Evolutionary conservation across 2,888 invertebrate genomes (phyloP).

Genomic region (Glaucopsyche alexis): DNA sequence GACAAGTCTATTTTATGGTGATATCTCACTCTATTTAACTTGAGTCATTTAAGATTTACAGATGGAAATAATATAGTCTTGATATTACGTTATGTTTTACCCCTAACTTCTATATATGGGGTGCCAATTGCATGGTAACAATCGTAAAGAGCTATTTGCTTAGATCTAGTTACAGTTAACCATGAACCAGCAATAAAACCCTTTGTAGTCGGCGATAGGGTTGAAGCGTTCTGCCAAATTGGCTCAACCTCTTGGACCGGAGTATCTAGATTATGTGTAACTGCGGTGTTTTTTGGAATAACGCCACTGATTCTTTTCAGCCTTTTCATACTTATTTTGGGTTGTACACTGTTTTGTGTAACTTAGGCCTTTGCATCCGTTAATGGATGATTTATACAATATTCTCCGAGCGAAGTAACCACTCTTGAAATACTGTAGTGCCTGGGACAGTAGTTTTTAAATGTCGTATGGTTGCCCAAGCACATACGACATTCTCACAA

Average conservation of each 20-base stretch:
- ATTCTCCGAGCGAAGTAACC: no score
- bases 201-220: not conserved
- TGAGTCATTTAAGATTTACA: no score
- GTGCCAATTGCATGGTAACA: not conserved
- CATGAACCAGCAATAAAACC: constrained; percentile 11
- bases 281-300: constrained; percentile 2
- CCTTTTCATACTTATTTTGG: not conserved
- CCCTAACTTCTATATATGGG: not conserved
- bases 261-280: not conserved
- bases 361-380: no score
- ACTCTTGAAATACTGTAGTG: no score
- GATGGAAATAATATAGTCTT: no score
- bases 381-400: no score
- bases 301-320: not conserved
- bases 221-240: not conserved
- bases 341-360: not conserved
- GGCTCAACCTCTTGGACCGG: constrained; percentile 11
- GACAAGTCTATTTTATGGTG: no score
- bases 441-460: no score
- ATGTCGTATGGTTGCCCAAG: no score
- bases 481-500: no score
- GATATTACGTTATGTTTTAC: not conserved
- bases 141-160: not conserved
- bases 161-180: not conserved
- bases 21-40: no score